Percentiles rank a stretch among this genome's conserved stretches.
Evolutionary conservation across 2,797 vertebrate genomes (phyloP).

Genomic region (Crypturellus tataupa): DNA sequence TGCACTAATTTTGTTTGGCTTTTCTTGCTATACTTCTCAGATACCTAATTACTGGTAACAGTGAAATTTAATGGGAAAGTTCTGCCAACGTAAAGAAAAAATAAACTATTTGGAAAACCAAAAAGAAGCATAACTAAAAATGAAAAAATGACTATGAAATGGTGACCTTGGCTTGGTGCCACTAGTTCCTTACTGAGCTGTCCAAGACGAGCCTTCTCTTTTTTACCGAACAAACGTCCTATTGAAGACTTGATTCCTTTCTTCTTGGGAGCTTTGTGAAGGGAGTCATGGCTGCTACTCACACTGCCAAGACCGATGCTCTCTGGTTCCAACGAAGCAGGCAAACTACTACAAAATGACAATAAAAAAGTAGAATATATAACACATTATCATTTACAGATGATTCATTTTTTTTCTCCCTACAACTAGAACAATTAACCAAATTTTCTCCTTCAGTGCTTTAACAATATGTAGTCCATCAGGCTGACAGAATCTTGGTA

Average conservation of each 20-base stretch:
- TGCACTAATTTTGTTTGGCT: background rate
- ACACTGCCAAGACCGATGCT: constrained; percentile 92
- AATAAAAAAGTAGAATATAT: background rate
- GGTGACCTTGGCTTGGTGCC: constrained; percentile 75
- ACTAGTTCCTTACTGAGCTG: constrained; percentile 93
- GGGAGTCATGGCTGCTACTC: constrained; percentile 96
- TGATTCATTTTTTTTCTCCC: background rate
- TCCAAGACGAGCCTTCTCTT: constrained; percentile 94
- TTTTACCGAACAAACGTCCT: constrained; percentile 98
- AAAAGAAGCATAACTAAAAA: constrained; percentile 13
- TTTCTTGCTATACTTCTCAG: background rate
- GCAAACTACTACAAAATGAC: constrained; percentile 85
- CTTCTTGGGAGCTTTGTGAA: constrained; percentile 98
- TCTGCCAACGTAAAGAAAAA: background rate
- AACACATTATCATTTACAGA: background rate
- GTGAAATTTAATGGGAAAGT: background rate
- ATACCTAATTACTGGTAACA: background rate
- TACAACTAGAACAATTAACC: constrained; percentile 4
- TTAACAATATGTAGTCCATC: background rate
- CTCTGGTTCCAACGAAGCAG: constrained; percentile 91
- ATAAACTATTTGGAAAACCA: background rate
- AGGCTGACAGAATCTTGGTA: background rate
- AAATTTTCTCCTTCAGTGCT: background rate
- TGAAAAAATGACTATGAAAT: constrained; percentile 30
- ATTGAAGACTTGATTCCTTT: constrained; percentile 99